Evolutionary conservation across 1,140 invertebrate genomes (phyloP).

Genomic region (Sycobia sp.): DNA sequence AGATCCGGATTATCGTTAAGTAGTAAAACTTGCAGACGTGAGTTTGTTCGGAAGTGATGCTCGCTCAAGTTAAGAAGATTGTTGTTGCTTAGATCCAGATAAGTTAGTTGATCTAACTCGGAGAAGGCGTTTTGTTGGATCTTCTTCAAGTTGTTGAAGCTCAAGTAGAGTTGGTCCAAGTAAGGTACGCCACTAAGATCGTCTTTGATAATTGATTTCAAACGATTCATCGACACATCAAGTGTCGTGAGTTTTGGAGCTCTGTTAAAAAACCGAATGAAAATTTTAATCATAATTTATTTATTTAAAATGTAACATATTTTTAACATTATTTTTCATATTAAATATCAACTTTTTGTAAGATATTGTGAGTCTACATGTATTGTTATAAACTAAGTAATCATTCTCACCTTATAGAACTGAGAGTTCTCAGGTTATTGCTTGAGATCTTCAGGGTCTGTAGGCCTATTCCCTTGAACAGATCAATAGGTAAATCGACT

Average conservation of each 20-base stretch:
- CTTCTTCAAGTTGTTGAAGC: conserved; percentile 68
- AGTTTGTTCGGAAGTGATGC: conserved; percentile 70
- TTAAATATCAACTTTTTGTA: too few relatives aligned
- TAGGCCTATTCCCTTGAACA: conserved; percentile 67
- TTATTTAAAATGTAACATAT: too few relatives aligned
- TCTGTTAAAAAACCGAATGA: conserved; percentile 40
- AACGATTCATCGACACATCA: conserved; percentile 69
- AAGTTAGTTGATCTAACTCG: conserved; percentile 65
- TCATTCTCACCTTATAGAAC: conserved; percentile 12
- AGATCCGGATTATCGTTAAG: conserved; percentile 71
- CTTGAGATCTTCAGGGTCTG: conserved; percentile 62
- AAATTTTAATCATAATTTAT: too few relatives aligned
- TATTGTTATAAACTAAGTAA: not conserved
- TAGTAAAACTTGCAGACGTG: conserved; percentile 69
- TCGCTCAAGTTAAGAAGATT: conserved; percentile 65
- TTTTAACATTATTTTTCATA: too few relatives aligned
- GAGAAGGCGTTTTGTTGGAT: conserved; percentile 72
- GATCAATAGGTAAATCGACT: conserved; percentile 62
- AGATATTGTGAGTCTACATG: too few relatives aligned
- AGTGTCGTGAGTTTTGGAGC: conserved; percentile 65
- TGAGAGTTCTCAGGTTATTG: conserved; percentile 31
- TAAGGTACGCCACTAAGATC: conserved; percentile 69
- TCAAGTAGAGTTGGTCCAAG: conserved; percentile 68
- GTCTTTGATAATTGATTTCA: conserved; percentile 66
- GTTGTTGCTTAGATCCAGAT: conserved; percentile 73